Percentiles rank a stretch among this genome's conserved stretches.
These are phyloP conservation scores for Nannospalax galili DNA, from an alignment of 2,113 vertebrate species.

Conservation along the genomic window DNA sequence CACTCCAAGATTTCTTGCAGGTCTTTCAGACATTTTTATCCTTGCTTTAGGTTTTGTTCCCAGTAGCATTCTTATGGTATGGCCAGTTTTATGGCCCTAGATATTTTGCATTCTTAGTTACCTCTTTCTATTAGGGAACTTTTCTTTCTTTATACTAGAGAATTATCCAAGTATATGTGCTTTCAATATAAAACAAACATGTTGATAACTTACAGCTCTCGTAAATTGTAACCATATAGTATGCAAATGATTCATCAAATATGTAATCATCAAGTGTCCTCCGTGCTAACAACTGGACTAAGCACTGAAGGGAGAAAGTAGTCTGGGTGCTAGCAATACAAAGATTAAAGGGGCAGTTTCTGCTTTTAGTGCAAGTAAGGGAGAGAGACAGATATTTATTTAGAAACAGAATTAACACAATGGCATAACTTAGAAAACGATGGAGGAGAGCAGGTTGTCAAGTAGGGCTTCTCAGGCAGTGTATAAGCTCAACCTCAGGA, in stretches of 20 bases:
- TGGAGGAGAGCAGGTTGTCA: not conserved
- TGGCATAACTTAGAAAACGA: slow-evolving; percentile 20
- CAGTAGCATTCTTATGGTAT: not conserved
- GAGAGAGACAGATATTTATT: slow-evolving; percentile 11
- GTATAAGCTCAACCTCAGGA: not conserved
- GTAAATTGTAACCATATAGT: not conserved
- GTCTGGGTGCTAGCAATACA: not conserved
- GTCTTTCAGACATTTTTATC: slow-evolving; percentile 38
- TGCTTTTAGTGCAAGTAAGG: slow-evolving; percentile 19
- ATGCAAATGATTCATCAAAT: not conserved
- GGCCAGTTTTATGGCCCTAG: slow-evolving; percentile 16
- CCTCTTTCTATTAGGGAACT: not conserved
- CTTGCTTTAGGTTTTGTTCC: slow-evolving; percentile 47
- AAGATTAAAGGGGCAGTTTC: not conserved
- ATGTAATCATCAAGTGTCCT: slow-evolving; percentile 32
- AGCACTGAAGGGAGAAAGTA: slow-evolving; percentile 13
- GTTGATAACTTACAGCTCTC: not conserved
- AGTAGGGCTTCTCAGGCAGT: not conserved
- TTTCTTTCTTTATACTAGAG: slow-evolving; percentile 22
- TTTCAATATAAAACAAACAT: slow-evolving; percentile 39
- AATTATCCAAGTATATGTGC: not conserved
- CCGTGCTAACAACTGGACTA: not conserved
- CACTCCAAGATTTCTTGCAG: slow-evolving; percentile 9
- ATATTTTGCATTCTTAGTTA: slow-evolving; percentile 50
- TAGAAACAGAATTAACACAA: slow-evolving; percentile 18